Evolutionary conservation across 53 echinoderm and acorn worm species (phyloP).

Genomic region (Holothuria leucospilota): DNA sequence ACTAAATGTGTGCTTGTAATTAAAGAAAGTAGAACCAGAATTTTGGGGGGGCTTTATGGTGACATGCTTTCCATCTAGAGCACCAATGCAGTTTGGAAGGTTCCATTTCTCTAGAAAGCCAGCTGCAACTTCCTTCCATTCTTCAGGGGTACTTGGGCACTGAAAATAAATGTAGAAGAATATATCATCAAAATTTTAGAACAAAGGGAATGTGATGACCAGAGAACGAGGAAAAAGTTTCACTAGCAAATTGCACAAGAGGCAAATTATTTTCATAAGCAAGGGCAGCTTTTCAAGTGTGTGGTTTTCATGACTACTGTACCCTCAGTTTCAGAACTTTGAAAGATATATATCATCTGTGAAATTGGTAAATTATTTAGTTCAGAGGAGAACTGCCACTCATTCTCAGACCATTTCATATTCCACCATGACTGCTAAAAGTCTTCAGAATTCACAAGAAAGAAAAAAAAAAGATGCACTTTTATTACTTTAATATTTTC

Average conservation of each 20-base stretch:
- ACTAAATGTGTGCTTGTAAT: no score
- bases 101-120: slow-evolving; percentile 15
- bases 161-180: background rate
- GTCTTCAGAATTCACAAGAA: background rate
- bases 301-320: no score
- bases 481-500: background rate
- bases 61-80: no score
- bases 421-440: no score
- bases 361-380: no score
- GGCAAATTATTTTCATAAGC: no score
- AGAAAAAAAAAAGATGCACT: background rate
- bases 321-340: no score
- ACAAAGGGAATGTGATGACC: slow-evolving; percentile 1
- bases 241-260: no score
- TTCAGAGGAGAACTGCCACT: no score
- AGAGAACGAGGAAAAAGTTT: background rate
- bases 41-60: background rate
- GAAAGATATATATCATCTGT: no score
- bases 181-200: background rate
- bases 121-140: slow-evolving; percentile 12
- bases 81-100: background rate
- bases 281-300: no score
- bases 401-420: no score
- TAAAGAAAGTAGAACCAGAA: background rate
- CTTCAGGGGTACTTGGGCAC: background rate